phyloP scores from a whole-genome alignment of 2,113 vertebrate genomes.

The Amphiprion percula region DNA sequence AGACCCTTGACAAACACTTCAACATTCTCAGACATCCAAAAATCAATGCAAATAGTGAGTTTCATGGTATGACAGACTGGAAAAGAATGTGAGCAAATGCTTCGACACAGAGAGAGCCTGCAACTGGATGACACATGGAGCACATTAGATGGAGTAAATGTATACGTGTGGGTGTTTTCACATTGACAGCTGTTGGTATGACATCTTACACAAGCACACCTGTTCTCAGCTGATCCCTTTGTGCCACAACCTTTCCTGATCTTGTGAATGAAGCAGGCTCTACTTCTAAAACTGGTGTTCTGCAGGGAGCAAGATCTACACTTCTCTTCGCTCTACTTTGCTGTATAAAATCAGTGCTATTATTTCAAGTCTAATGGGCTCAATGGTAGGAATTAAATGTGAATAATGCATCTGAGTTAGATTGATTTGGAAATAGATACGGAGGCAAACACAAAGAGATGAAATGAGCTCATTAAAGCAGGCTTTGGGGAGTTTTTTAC shows the following conservation, averaged over 20 bases:
- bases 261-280: slow-evolving; percentile 30
- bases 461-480: slow-evolving; percentile 21
- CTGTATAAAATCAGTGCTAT: slow-evolving; percentile 30
- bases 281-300: slow-evolving; percentile 30
- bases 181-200: slow-evolving; percentile 46
- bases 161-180: slow-evolving; percentile 11
- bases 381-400: slow-evolving; percentile 28
- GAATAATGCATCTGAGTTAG: slow-evolving; percentile 42
- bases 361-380: slow-evolving; percentile 25
- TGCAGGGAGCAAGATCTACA: neutral
- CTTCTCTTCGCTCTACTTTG: slow-evolving; percentile 8
- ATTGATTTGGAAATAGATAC: slow-evolving; percentile 22
- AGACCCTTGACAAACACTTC: slow-evolving; percentile 17
- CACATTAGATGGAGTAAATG: slow-evolving; percentile 8
- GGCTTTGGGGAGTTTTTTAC: slow-evolving; percentile 8
- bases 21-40: slow-evolving; percentile 9
- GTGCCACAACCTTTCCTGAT: slow-evolving; percentile 36
- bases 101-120: neutral
- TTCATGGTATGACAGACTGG: slow-evolving; percentile 31
- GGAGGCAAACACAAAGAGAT: slow-evolving; percentile 9
- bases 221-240: slow-evolving; percentile 21
- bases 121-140: slow-evolving; percentile 57
- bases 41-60: slow-evolving; percentile 64
- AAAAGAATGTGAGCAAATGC: slow-evolving; percentile 44
- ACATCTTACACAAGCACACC: slow-evolving; percentile 6